phyloP scores from a whole-genome alignment of 2,888 invertebrate genomes.

The Pandemis cinnamomeana region DNA sequence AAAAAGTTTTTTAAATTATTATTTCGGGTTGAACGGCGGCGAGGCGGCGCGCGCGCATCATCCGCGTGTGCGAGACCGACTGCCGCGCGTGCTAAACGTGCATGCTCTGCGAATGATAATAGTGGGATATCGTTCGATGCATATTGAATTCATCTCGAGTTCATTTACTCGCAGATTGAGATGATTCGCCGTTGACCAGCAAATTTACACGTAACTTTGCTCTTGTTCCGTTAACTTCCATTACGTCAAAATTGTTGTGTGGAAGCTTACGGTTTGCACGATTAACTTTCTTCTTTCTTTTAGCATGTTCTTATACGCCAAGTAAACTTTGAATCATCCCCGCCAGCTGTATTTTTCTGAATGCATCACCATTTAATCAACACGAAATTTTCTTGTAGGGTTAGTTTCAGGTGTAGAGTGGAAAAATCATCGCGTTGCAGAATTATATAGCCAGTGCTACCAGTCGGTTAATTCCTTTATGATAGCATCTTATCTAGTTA shows the following conservation, averaged over 20 bases:
- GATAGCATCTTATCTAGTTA: conserved; percentile 8
- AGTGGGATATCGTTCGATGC: conserved; percentile 35
- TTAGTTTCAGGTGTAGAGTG: too few relatives aligned
- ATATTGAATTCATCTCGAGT: conserved; percentile 37
- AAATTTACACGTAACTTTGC: conserved; percentile 21
- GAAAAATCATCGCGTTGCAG: too few relatives aligned
- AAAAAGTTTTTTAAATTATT: conserved; percentile 9
- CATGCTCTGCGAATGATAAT: conserved; percentile 37
- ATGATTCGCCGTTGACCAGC: conserved; percentile 27
- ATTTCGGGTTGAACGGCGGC: conserved; percentile 27
- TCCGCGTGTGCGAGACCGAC: conserved; percentile 58
- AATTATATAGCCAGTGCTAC: too few relatives aligned
- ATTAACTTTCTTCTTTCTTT: neutral
- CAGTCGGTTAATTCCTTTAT: too few relatives aligned
- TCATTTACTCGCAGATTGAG: conserved; percentile 34
- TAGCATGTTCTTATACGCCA: neutral
- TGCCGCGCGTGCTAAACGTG: conserved; percentile 55
- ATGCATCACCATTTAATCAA: too few relatives aligned
- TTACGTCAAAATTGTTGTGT: conserved; percentile 14
- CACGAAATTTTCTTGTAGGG: too few relatives aligned
- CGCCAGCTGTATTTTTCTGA: too few relatives aligned
- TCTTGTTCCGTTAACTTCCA: conserved; percentile 24
- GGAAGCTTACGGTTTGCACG: neutral
- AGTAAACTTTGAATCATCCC: too few relatives aligned
- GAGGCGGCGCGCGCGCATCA: conserved; percentile 41